A percentile compares a stretch with the other conserved stretches of the same genome.
Conservation (phyloP, 2,888 invertebrate genomes). For the Amphipoea lucens region DNA sequence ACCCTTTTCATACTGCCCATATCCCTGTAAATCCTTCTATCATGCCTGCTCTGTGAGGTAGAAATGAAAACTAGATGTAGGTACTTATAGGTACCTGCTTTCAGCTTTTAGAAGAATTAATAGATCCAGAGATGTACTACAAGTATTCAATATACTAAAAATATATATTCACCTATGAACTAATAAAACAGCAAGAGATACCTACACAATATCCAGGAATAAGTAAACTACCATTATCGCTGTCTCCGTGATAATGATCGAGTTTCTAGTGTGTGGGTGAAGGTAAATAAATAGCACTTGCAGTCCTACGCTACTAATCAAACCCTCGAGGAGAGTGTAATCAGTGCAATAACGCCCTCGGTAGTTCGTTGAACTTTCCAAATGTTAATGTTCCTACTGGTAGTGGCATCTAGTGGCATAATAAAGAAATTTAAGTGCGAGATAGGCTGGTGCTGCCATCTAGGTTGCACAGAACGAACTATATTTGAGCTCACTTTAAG, state of each 20-base stretch:
- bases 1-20: background rate
- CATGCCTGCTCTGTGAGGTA: background rate
- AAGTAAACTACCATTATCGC: conserved; percentile 33
- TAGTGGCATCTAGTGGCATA: conserved; percentile 59
- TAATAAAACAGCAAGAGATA: conserved; percentile 23
- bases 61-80: background rate
- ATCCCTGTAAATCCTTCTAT: background rate
- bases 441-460: conserved; percentile 42
- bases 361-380: conserved; percentile 64
- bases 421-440: background rate
- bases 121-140: background rate
- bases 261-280: conserved; percentile 43
- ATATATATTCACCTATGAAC: conserved; percentile 1
- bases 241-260: conserved; percentile 48
- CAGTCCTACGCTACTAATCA: conserved; percentile 63
- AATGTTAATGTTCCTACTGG: background rate
- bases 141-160: too few relatives aligned
- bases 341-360: conserved; percentile 65
- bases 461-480: conserved; percentile 9
- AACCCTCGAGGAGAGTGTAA: conserved; percentile 57
- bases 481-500: rapidly evolving
- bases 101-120: background rate
- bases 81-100: background rate
- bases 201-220: conserved; percentile 7
- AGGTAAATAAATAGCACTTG: conserved; percentile 53